Base-by-base conservation (phyloP, 1,140 invertebrate genomes). In the Pogonognathellus flavescens region DNA sequence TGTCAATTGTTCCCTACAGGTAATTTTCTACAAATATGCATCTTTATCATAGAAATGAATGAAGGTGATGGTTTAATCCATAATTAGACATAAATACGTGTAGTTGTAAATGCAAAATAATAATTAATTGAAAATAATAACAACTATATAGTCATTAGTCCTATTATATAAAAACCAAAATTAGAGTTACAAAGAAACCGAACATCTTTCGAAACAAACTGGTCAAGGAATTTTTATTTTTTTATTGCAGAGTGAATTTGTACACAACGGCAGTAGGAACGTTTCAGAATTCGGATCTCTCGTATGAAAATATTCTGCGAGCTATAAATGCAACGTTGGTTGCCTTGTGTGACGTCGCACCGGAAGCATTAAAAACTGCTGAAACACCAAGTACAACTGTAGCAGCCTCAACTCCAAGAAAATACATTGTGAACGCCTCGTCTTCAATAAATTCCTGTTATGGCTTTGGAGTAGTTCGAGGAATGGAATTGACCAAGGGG, bases 311-410 rank as follows among this genome's bases (percentile, higher is more conserved):
- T 22, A 81, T 86, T 49, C 16, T 87, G 0, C 14, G 53, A 20
- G 52, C 83, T n/a, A 55, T 88, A 6, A 85, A 85, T 50, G 86
- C 84, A 80, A 88, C 82, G 59, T 62, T 88, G 0, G 85, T 88
- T 0, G 87, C 85, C 0, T 50, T 88, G 11, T 88, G 85, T 41
- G 8, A 85, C 9, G 50, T 85, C 16, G 49, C 84, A 49, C 5
- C n/a, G 10, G 11, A 50, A 25, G 66, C 50, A n/a, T 52, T 52
- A 52, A 11, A 81, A 10, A 20, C 55, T 18, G 16, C 62, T 22
- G 25, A 62, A 13, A 9, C 14, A 4, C 50, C 0, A 10, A 60
- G 20, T 72, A 41, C 59, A 0, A 59, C 59, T 13, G 9, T 7
- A n/a, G 25, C 14, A 14, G 50, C 4, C 8, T n/a, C 41, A 16